A percentile compares a stretch with the other conserved stretches of the same genome.
Evolutionary conservation across 1,140 invertebrate species (phyloP).

Genomic region (Leptinotarsa texana): DNA sequence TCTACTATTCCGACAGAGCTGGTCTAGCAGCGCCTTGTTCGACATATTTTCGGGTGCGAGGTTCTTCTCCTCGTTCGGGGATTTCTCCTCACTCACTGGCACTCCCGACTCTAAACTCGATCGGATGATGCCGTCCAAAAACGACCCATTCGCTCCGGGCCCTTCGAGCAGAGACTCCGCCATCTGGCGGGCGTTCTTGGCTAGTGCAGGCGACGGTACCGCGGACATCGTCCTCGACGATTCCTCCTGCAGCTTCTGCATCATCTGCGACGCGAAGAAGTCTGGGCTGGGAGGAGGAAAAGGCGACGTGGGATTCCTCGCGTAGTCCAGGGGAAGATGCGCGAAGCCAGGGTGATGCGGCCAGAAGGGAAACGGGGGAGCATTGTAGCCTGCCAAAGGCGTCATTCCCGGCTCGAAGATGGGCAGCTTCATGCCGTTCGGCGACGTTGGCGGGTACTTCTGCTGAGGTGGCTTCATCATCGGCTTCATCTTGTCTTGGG

Average conservation of each 20-base stretch:
- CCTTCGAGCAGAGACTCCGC: constrained; percentile 66
- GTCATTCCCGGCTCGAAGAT: constrained; percentile 59
- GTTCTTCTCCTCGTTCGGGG: constrained; percentile 51
- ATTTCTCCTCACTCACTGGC: constrained; percentile 45
- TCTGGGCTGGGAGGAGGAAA: constrained; percentile 64
- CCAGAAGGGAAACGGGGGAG: constrained; percentile 68
- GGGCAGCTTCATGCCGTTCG: constrained; percentile 71
- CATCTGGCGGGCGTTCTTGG: constrained; percentile 64
- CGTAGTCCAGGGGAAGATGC: constrained; percentile 60
- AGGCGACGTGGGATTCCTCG: constrained; percentile 52
- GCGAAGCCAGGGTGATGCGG: constrained; percentile 57
- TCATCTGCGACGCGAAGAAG: constrained; percentile 80
- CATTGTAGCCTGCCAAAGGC: constrained; percentile 53
- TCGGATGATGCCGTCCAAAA: constrained; percentile 79
- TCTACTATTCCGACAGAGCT: constrained; percentile 67
- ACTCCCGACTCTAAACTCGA: constrained; percentile 72
- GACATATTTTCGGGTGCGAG: constrained; percentile 60
- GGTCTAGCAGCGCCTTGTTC: constrained; percentile 70
- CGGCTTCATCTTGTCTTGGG: constrained; percentile 49
- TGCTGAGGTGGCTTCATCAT: constrained; percentile 65
- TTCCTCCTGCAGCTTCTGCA: constrained; percentile 75
- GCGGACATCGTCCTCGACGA: constrained; percentile 48
- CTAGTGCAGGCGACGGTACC: constrained; percentile 49
- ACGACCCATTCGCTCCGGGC: constrained; percentile 65
- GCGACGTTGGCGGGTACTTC: constrained; percentile 65